Evolutionary conservation across 2,888 invertebrate species (phyloP).

Genomic region (Alcis repandata): DNA sequence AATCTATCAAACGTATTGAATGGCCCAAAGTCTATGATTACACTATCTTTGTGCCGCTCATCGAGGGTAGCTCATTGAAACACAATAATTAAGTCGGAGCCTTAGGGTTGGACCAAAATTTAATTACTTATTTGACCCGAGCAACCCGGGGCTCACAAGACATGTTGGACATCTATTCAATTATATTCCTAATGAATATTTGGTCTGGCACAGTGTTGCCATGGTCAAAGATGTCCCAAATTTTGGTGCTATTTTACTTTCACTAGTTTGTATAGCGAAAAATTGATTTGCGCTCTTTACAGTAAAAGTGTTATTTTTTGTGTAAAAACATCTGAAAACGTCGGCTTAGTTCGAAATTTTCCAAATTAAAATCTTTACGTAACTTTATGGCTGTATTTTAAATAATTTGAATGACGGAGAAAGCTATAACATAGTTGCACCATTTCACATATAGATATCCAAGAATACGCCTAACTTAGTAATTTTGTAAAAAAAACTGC

Average conservation of each 20-base stretch:
- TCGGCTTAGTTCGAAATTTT: too few species aligned
- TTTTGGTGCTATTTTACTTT: background rate
- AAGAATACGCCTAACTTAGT: too few species aligned
- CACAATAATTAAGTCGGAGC: constrained; percentile 63
- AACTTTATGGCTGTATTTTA: too few species aligned
- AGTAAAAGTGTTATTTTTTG: too few species aligned
- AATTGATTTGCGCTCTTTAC: background rate
- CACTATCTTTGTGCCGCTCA: constrained; percentile 29
- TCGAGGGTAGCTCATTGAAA: constrained; percentile 42
- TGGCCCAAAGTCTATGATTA: constrained; percentile 21
- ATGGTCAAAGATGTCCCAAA: background rate
- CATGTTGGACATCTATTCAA: constrained; percentile 68
- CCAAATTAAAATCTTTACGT: too few species aligned
- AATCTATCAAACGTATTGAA: constrained; percentile 23
- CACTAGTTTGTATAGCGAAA: background rate
- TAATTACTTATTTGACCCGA: constrained; percentile 71
- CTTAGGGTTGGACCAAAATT: constrained; percentile 61
- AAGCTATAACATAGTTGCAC: too few species aligned
- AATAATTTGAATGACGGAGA: too few species aligned
- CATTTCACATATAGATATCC: too few species aligned
- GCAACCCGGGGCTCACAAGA: constrained; percentile 48
- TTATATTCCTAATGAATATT: constrained; percentile 61
- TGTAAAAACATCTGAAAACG: too few species aligned
- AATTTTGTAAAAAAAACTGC: too few species aligned
- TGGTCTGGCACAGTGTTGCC: constrained; percentile 30